These are phyloP conservation scores for Chloromyia formosa DNA, from an alignment of 2,888 invertebrate species.

Conservation along the genomic window DNA sequence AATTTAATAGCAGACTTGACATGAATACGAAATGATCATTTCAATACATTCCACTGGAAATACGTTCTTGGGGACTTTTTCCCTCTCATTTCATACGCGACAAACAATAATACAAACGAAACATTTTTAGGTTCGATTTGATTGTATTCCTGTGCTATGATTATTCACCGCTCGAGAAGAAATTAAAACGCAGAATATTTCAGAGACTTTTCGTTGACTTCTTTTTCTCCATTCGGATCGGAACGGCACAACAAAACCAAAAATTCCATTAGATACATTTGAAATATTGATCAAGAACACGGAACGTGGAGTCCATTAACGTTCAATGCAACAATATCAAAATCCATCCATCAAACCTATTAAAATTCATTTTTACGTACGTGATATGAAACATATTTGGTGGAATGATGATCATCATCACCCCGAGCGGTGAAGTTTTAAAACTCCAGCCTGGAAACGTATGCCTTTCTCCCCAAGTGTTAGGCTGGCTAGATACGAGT, in stretches of 20 bases:
- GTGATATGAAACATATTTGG: slow-evolving; percentile 50
- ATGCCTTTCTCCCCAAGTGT: slow-evolving; percentile 20
- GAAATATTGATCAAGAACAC: slow-evolving; percentile 22
- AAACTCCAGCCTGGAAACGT: neutral
- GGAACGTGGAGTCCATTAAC: slow-evolving; percentile 15
- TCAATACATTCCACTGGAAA: slow-evolving; percentile 5
- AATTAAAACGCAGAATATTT: slow-evolving; percentile 23
- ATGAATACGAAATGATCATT: slow-evolving; percentile 45
- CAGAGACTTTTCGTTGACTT: neutral
- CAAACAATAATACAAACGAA: slow-evolving; percentile 4
- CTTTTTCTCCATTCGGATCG: no score
- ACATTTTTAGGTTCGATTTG: neutral
- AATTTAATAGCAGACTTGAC: slow-evolving; percentile 47
- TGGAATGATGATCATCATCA: neutral
- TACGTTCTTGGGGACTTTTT: slow-evolving; percentile 34
- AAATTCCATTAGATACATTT: slow-evolving; percentile 47
- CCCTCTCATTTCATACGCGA: neutral
- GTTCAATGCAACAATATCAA: slow-evolving; percentile 23
- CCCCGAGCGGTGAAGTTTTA: neutral
- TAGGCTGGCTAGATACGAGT: neutral
- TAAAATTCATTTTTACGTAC: slow-evolving; percentile 51
- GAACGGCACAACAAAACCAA: slow-evolving; percentile 17
- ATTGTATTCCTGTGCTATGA: neutral
- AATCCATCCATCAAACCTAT: slow-evolving; percentile 44
- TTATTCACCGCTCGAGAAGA: slow-evolving; percentile 10